These are phyloP conservation scores for Drosophila rubida DNA, from an alignment of 2,888 invertebrate genomes.

Conservation along the genomic window DNA sequence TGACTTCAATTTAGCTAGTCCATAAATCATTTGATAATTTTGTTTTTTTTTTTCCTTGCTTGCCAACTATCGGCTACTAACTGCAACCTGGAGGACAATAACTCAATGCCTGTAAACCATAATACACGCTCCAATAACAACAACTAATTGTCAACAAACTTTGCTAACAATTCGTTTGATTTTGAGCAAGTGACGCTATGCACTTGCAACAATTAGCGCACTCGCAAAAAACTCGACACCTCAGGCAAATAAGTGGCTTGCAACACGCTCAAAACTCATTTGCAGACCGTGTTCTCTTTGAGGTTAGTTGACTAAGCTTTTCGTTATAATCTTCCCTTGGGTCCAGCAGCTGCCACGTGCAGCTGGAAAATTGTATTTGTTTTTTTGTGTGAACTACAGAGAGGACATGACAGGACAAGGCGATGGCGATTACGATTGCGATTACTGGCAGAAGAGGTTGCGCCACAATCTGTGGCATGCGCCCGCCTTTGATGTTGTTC, in stretches of 20 bases:
- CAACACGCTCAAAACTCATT: background rate
- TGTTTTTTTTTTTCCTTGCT: too few species aligned
- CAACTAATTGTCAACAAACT: too few species aligned
- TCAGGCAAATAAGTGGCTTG: background rate
- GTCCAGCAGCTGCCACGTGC: slow-evolving; percentile 6
- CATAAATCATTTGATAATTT: too few species aligned
- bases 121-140: too few species aligned
- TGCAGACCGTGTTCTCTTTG: background rate
- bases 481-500: slow-evolving; percentile 39
- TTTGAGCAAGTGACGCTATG: too few species aligned
- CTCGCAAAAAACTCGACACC: background rate
- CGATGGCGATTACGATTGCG: slow-evolving; percentile 2
- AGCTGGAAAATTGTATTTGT: slow-evolving; percentile 11
- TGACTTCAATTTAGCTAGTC: too few species aligned
- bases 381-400: background rate
- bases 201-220: background rate
- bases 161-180: too few species aligned
- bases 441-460: slow-evolving; percentile 1
- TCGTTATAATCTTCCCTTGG: background rate
- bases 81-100: too few species aligned
- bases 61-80: too few species aligned
- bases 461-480: background rate
- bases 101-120: too few species aligned
- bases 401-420: background rate
- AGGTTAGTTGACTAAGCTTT: background rate